Evolutionary conservation across 1,140 invertebrate species (phyloP).

Genomic region (Calephelis virginiensis): DNA sequence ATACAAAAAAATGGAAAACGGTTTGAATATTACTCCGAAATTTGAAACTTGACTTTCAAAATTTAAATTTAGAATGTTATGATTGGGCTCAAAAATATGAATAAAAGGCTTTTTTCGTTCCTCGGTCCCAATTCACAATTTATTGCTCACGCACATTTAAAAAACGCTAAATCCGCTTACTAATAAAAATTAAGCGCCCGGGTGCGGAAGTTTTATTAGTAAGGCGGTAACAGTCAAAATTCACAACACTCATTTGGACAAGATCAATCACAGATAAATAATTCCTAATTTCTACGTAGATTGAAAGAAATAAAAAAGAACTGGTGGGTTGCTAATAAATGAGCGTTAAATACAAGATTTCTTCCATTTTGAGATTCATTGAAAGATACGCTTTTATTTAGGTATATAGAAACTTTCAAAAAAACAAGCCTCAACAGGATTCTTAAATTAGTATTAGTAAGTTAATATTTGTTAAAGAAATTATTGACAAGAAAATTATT

Average conservation of each 20-base stretch:
- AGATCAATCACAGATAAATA: constrained; percentile 13
- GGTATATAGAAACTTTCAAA: not conserved
- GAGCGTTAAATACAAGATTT: constrained; percentile 4
- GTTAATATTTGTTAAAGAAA: too few species aligned
- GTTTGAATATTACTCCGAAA: too few species aligned
- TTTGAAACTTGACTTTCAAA: too few species aligned
- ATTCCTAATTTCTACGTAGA: constrained; percentile 10
- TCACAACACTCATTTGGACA: not conserved
- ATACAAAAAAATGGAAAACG: too few species aligned
- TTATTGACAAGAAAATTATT: too few species aligned
- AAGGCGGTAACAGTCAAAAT: not conserved
- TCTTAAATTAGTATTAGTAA: too few species aligned
- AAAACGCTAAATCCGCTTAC: not conserved
- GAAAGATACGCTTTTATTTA: not conserved
- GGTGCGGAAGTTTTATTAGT: too few species aligned
- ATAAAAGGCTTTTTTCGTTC: too few species aligned
- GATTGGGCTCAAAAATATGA: too few species aligned
- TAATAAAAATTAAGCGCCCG: too few species aligned
- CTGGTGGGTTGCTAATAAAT: constrained; percentile 1
- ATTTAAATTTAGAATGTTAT: too few species aligned
- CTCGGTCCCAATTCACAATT: not conserved
- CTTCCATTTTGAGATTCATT: not conserved
- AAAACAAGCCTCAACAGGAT: too few species aligned
- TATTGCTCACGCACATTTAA: constrained; percentile 7
- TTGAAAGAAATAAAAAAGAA: not conserved